A percentile compares a stretch with the other conserved stretches of the same genome.
These are phyloP conservation scores for Ifrita kowaldi DNA, from an alignment of 2,113 vertebrate species.

Conservation along the genomic window DNA sequence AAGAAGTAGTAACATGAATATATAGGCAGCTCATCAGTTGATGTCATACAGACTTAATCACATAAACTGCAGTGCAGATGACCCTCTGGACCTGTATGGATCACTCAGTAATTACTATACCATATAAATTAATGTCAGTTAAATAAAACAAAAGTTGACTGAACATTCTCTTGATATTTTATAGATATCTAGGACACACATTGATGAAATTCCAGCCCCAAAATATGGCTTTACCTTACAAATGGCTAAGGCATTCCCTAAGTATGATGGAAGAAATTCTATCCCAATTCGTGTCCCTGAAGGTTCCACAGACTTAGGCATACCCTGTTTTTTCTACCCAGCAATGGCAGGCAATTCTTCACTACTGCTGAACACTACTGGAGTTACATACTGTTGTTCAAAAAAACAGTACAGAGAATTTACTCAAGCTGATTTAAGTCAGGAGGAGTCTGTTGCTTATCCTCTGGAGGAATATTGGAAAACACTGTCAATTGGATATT, in stretches of 20 bases:
- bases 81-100: not conserved
- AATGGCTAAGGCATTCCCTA: not conserved
- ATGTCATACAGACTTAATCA: not conserved
- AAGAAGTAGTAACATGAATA: not conserved
- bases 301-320: not conserved
- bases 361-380: not conserved
- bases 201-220: not conserved
- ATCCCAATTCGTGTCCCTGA: not conserved
- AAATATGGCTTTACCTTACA: not conserved
- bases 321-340: not conserved
- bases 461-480: not conserved
- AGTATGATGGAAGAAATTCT: not conserved
- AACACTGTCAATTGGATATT: conserved; percentile 17
- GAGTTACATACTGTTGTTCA: not conserved
- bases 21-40: not conserved
- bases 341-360: not conserved
- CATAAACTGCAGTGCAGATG: not conserved
- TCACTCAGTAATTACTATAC: not conserved
- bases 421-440: not conserved
- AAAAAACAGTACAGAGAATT: not conserved
- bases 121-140: not conserved
- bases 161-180: not conserved
- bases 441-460: not conserved
- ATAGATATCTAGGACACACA: not conserved
- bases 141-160: not conserved